Percentiles rank a stretch among this genome's conserved stretches.
Evolutionary conservation across 2,797 vertebrate genomes (phyloP).

Genomic region (Salmo trutta): DNA sequence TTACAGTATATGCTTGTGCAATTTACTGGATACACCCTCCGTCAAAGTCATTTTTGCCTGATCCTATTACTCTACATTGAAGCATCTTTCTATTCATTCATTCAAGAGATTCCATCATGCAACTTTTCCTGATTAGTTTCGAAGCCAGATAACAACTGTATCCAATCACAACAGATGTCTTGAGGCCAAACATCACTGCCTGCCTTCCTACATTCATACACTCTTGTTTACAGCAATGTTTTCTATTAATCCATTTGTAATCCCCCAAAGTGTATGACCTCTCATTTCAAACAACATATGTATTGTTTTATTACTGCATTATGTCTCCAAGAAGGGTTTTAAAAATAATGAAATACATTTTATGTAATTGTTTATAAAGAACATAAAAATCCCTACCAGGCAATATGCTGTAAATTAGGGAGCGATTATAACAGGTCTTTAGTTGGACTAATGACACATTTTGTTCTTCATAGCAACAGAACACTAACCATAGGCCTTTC

Average conservation of each 20-base stretch:
- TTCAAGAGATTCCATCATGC: constrained; percentile 4
- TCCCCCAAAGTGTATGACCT: constrained; percentile 21
- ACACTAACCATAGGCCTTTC: constrained; percentile 48
- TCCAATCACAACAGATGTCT: constrained; percentile 16
- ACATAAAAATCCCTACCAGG: constrained; percentile 38
- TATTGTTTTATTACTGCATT: constrained; percentile 1
- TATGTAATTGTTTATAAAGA: constrained; percentile 58
- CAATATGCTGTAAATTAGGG: constrained; percentile 46
- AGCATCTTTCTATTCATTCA: background rate
- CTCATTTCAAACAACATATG: background rate
- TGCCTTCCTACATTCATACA: constrained; percentile 33
- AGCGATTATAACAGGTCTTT: constrained; percentile 39
- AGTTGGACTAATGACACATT: constrained; percentile 55
- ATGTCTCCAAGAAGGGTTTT: constrained; percentile 33
- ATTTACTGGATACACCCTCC: background rate
- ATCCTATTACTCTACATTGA: background rate
- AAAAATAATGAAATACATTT: constrained; percentile 51
- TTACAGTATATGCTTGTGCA: background rate
- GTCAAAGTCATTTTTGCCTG: background rate
- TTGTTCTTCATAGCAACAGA: constrained; percentile 47
- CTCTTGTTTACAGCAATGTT: constrained; percentile 41
- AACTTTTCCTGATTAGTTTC: constrained; percentile 10
- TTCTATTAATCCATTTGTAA: constrained; percentile 26
- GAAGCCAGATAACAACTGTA: constrained; percentile 6
- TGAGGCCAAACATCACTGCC: constrained; percentile 14